Conservation (phyloP, 2,888 invertebrate species). For the Uropetala carovei region DNA sequence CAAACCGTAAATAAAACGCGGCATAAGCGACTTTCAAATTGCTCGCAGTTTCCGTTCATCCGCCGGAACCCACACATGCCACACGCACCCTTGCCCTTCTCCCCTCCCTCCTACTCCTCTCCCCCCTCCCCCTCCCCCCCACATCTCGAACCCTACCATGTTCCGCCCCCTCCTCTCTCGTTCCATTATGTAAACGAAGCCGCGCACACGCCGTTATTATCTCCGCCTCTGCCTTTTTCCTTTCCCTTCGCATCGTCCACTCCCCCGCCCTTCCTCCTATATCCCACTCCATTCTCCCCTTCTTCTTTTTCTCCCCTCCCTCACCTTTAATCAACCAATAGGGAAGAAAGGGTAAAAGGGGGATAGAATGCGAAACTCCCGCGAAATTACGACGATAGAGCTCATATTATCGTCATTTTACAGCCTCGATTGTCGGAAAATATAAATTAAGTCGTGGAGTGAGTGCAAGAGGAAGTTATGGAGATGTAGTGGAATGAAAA, state of each 20-base stretch:
- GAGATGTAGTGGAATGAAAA: background rate
- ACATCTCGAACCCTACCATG: background rate
- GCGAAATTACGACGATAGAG: background rate
- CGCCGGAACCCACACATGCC: background rate
- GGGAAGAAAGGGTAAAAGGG: background rate
- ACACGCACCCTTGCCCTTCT: background rate
- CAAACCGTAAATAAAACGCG: constrained; percentile 24
- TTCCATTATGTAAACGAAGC: no score
- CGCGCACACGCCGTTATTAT: no score
- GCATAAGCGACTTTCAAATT: constrained; percentile 42
- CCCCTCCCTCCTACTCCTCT: background rate
- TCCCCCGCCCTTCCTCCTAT: no score
- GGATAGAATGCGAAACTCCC: no score
- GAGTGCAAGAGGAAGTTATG: background rate
- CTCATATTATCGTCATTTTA: constrained; percentile 20
- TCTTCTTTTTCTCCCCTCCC: no score
- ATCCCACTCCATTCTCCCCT: no score
- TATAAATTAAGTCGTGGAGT: background rate
- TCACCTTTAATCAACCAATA: background rate
- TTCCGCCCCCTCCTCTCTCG: background rate
- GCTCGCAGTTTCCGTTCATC: constrained; percentile 35
- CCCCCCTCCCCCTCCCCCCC: background rate
- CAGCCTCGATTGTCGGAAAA: constrained; percentile 23
- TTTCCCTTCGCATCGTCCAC: no score
- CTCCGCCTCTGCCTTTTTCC: no score